A percentile compares a stretch with the other conserved stretches of the same genome.
Evolutionary conservation across 2,888 invertebrate genomes (phyloP).

Genomic region (Sesia apiformis): DNA sequence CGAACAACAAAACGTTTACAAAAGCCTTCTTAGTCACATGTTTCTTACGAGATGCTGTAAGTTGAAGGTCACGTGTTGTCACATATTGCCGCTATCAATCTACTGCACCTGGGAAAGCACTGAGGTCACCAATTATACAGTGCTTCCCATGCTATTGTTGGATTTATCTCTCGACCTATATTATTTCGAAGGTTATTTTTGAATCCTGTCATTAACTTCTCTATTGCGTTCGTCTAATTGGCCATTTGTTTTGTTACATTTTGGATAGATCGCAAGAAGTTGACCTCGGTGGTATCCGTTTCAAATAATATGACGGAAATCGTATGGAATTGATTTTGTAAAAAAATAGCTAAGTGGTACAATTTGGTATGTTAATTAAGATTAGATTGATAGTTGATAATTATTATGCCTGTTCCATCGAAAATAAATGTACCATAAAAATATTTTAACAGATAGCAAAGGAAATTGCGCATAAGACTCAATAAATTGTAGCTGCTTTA

Average conservation of each 20-base stretch:
- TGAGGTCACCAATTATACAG: slow-evolving; percentile 4
- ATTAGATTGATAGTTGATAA: slow-evolving; percentile 11
- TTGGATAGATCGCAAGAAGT: slow-evolving; percentile 17
- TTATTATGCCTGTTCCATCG: not conserved
- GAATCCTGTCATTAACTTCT: not conserved
- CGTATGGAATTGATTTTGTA: slow-evolving; percentile 3
- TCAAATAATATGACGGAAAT: slow-evolving; percentile 39
- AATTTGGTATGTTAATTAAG: slow-evolving; percentile 11
- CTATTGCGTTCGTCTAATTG: not conserved
- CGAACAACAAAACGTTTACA: no score
- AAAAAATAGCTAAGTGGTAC: slow-evolving; percentile 3
- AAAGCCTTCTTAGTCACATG: no score
- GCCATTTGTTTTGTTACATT: not conserved
- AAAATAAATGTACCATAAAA: no score
- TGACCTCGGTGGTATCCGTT: slow-evolving; percentile 53
- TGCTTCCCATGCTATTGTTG: slow-evolving; percentile 1
- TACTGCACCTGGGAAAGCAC: slow-evolving; percentile 5
- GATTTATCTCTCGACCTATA: not conserved
- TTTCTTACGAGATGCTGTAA: not conserved
- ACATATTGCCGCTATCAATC: not conserved
- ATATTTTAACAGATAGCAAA: no score
- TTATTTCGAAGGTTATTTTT: not conserved
- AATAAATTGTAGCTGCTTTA: no score
- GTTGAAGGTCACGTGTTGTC: slow-evolving; percentile 6
- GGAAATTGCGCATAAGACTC: no score